Base-by-base conservation (phyloP, 2,888 invertebrate genomes). In the Pterostichus madidus region DNA sequence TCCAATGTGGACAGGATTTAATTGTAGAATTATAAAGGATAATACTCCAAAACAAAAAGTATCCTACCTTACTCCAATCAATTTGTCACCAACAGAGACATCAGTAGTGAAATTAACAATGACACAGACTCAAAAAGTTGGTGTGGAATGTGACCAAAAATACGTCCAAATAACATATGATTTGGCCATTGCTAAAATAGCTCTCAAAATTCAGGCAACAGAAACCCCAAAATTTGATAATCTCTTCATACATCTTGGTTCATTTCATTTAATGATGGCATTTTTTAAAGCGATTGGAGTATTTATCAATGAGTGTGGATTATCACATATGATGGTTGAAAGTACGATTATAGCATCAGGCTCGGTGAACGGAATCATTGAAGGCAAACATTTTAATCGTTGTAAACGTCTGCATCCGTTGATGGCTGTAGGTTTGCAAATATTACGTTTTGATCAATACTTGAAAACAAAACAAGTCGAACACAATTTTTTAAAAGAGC, bases 211-310 rank as follows among this genome's bases (percentile, higher is more conserved):
- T 10, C 73, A 49, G 15, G 44, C 44, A 5, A 71, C 44, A 13
- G 44, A 44, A 15, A 46, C 2, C 71, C 13, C 49, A n/a, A 24
- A 31, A 31, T 85, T 84, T 81, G 52, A 81, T 39, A 59, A 84
- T 61, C 2, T 84, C 24, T 87, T 87, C 56, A 87, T 87, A 71
- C 84, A 86, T 64, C 75, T 87, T 1, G 87, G 87, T 49, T 24
- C 85, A n/a, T 87, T 87, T 81, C 86, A 87, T 68, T 84, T 87
- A 13, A 84, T 85, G 85, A 84, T 87, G 85, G 85, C 86, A 8
- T 86, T 83, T 84, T 86, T 87, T 32, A 86, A 86, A 84, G 86
- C 86, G 35, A 52, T 87, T 24, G 87, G 86, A n/a, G n/a, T n/a
- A n/a, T 84, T 85, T 59, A 86, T 86, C 13, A 75, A 80, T 68